Conservation (phyloP, 2,113 vertebrate genomes). For the Athene cunicularia region DNA sequence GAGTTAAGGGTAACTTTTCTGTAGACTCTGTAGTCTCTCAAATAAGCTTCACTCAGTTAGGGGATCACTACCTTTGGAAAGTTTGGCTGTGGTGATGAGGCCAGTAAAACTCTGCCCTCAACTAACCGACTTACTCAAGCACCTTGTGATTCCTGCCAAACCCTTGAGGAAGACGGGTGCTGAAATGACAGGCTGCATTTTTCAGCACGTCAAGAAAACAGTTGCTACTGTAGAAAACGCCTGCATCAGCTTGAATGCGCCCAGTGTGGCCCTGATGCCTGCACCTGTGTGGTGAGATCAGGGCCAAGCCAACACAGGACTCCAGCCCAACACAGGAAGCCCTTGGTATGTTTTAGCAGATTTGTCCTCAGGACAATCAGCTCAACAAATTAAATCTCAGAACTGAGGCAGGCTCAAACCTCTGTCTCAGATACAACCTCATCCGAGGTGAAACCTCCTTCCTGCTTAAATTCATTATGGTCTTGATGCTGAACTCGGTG, state of each 20-base stretch:
- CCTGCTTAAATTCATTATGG: background rate
- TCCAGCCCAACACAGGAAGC: background rate
- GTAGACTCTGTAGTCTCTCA: background rate
- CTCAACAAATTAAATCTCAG: background rate
- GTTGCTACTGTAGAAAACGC: background rate
- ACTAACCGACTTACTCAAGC: background rate
- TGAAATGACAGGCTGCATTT: background rate
- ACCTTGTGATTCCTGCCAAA: background rate
- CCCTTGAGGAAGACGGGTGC: background rate
- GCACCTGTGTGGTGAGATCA: background rate
- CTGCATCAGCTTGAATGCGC: background rate
- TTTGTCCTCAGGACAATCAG: background rate
- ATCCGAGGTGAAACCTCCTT: background rate
- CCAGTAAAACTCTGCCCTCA: background rate
- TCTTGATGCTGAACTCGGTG: background rate
- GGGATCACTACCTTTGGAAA: background rate
- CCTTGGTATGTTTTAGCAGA: background rate
- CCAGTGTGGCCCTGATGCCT: background rate
- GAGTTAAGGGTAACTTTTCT: background rate
- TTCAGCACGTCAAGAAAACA: background rate
- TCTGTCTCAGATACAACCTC: background rate
- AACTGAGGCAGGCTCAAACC: background rate
- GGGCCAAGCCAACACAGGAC: background rate
- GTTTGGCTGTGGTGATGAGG: rapidly evolving
- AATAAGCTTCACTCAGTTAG: background rate